A percentile compares a stretch with the other conserved stretches of the same genome.
These are phyloP conservation scores for Pseudachorutes palmiensis DNA, from an alignment of 1,140 invertebrate species.

Conservation along the genomic window DNA sequence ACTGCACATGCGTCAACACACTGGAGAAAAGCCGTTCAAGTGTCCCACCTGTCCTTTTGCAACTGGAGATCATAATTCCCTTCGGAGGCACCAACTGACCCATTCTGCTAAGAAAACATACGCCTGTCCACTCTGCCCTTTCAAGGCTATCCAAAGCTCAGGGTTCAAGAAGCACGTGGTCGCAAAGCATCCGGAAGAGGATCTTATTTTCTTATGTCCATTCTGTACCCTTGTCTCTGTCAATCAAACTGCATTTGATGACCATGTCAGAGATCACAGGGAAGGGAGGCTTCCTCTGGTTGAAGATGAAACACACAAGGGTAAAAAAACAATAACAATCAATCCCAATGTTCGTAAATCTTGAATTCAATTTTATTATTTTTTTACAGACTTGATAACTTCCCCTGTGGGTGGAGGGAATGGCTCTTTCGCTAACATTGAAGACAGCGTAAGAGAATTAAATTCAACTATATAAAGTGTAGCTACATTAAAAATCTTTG, in stretches of 20 bases:
- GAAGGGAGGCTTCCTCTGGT: conserved; percentile 42
- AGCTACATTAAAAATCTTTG: background rate
- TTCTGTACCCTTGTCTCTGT: conserved; percentile 54
- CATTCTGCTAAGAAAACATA: conserved; percentile 62
- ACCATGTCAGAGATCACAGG: conserved; percentile 52
- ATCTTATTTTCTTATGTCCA: conserved; percentile 50
- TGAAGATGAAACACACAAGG: background rate
- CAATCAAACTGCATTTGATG: conserved; percentile 50
- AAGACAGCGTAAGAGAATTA: background rate
- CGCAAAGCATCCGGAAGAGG: conserved; percentile 52
- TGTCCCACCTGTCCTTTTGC: conserved; percentile 68
- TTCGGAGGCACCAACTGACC: conserved; percentile 65
- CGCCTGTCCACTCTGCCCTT: conserved; percentile 57
- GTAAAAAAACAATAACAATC: background rate
- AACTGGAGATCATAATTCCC: conserved; percentile 70
- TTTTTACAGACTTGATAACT: background rate
- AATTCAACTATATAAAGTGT: background rate
- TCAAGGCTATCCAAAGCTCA: conserved; percentile 58
- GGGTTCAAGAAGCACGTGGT: conserved; percentile 59
- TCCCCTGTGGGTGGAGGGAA: background rate
- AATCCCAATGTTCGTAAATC: background rate
- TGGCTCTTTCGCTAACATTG: background rate
- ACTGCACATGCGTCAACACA: conserved; percentile 63
- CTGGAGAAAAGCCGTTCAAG: conserved; percentile 69
- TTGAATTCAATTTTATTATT: background rate